Conservation (phyloP, 2,113 vertebrate species). For the Herpetotheres cachinnans region DNA sequence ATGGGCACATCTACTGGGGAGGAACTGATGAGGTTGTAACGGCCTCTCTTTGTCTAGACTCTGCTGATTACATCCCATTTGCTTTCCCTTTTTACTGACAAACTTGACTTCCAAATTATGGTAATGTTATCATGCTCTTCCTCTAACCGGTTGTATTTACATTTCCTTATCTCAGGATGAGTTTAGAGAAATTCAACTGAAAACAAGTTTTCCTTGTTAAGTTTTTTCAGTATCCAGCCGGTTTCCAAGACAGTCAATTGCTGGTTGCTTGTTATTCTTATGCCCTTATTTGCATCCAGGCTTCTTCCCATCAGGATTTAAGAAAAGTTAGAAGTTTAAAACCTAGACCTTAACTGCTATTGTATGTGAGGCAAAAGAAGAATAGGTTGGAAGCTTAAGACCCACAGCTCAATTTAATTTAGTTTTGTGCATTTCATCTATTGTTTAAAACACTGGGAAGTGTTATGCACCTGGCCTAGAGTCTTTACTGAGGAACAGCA, state of each 20-base stretch:
- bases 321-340: not conserved
- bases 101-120: constrained; percentile 43
- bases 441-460: not conserved
- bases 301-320: not conserved
- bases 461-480: not conserved
- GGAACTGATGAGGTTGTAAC: constrained; percentile 7
- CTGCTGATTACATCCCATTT: constrained; percentile 33
- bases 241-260: not conserved
- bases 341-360: not conserved
- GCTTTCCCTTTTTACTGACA: constrained; percentile 1
- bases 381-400: not conserved
- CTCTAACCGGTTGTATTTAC: constrained; percentile 11
- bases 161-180: not conserved
- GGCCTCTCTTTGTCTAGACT: constrained; percentile 10
- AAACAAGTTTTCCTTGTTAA: not conserved
- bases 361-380: not conserved
- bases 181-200: not conserved
- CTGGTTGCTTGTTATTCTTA: not conserved
- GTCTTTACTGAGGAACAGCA: not conserved
- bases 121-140: constrained; percentile 36
- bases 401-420: not conserved
- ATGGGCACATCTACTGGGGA: not conserved
- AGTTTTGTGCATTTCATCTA: not conserved
- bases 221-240: not conserved
- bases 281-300: not conserved